Percentiles rank a stretch among this genome's conserved stretches.
phyloP scores from a whole-genome alignment of 2,113 vertebrate species.

The Theropithecus gelada region DNA sequence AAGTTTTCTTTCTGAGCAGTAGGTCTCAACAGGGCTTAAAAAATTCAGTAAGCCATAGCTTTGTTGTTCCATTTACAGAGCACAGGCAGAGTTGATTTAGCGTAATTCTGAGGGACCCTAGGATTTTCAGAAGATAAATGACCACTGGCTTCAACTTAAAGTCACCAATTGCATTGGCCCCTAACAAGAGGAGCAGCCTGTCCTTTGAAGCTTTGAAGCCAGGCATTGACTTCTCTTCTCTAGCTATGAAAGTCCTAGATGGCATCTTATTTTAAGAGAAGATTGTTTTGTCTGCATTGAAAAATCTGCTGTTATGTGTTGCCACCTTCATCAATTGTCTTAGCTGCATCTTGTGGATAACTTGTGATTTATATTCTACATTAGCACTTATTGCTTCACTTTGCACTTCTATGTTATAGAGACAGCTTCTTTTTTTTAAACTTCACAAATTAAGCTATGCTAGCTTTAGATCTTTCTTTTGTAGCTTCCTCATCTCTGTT shows the following conservation, averaged over 20 bases:
- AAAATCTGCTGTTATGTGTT: not conserved
- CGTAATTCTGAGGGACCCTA: too few species aligned
- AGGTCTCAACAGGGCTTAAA: too few species aligned
- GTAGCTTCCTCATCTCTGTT: not conserved
- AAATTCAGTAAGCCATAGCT: too few species aligned
- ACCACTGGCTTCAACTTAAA: too few species aligned
- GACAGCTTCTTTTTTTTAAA: not conserved
- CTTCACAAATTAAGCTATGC: not conserved
- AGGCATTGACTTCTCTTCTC: too few species aligned
- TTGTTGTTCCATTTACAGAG: too few species aligned
- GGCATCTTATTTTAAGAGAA: not conserved
- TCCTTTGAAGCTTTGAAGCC: too few species aligned
- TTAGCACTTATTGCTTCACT: not conserved
- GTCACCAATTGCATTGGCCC: too few species aligned
- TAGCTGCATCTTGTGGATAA: not conserved
- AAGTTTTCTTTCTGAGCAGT: too few species aligned
- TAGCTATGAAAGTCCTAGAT: not conserved
- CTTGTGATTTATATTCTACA: not conserved
- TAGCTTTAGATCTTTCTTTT: not conserved
- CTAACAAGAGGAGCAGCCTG: too few species aligned
- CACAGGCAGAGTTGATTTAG: too few species aligned
- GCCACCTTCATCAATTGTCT: not conserved
- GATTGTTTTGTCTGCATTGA: not conserved
- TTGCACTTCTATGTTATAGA: not conserved
- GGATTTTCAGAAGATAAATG: too few species aligned